Percentiles rank a stretch among this genome's conserved stretches.
Evolutionary conservation across 2,888 invertebrate genomes (phyloP).

Genomic region (Macrosiphum euphorbiae): DNA sequence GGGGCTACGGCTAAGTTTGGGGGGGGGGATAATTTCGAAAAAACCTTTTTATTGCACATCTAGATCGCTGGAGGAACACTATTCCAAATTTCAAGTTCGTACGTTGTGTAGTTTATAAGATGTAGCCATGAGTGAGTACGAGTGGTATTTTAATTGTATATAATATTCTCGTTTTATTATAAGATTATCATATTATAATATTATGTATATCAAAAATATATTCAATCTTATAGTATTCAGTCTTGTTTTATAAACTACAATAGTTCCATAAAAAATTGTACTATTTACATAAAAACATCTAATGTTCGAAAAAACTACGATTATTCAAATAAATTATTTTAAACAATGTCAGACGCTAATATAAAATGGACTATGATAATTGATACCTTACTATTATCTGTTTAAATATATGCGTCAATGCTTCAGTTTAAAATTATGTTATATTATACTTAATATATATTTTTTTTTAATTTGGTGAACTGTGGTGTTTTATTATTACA

Average conservation of each 20-base stretch:
- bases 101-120: too few species aligned
- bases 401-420: not conserved
- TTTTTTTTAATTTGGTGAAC: not conserved
- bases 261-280: not conserved
- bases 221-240: too few species aligned
- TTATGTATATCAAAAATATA: too few species aligned
- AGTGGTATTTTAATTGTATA: too few species aligned
- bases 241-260: not conserved
- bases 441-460: not conserved
- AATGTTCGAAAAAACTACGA: not conserved
- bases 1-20: too few species aligned
- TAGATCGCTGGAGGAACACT: too few species aligned
- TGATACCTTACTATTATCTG: not conserved
- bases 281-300: not conserved
- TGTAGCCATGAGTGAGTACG: too few species aligned
- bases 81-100: too few species aligned
- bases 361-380: not conserved
- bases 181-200: too few species aligned
- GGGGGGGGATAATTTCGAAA: too few species aligned
- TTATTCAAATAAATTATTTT: not conserved
- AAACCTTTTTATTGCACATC: too few species aligned
- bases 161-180: too few species aligned
- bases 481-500: not conserved
- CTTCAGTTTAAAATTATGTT: not conserved
- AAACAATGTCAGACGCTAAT: not conserved